phyloP scores from a whole-genome alignment of 2,888 invertebrate genomes.

The Leptura quadrifasciata region DNA sequence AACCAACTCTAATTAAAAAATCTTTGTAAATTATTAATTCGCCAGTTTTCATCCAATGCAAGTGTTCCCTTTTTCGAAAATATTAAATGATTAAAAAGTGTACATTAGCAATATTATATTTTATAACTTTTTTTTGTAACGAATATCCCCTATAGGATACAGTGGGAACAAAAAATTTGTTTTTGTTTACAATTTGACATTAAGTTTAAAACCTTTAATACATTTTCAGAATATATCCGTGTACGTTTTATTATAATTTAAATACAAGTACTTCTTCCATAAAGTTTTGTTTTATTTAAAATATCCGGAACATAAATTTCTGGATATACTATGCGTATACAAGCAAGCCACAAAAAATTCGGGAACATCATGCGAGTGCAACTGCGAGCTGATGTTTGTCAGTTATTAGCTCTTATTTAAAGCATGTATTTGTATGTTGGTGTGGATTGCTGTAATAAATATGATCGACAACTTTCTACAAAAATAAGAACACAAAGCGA shows the following conservation, averaged over 20 bases:
- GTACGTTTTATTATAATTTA: conserved; percentile 11
- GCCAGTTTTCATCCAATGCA: background rate
- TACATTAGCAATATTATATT: conserved; percentile 10
- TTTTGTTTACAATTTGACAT: conserved; percentile 14
- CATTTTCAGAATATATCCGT: conserved; percentile 23
- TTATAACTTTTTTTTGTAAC: background rate
- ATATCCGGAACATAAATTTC: background rate
- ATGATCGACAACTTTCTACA: too few species aligned
- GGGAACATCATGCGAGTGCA: too few species aligned
- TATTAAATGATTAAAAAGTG: conserved; percentile 11
- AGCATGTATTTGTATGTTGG: too few species aligned
- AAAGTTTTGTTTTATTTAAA: conserved; percentile 21
- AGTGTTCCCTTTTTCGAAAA: background rate
- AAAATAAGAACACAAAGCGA: too few species aligned
- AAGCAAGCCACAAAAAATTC: too few species aligned
- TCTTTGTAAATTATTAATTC: too few species aligned
- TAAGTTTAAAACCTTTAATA: conserved; percentile 23
- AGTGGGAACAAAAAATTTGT: conserved; percentile 4
- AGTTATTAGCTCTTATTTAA: too few species aligned
- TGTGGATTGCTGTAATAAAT: too few species aligned
- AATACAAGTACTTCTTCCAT: conserved; percentile 24
- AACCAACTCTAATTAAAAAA: too few species aligned
- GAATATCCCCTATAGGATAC: conserved; percentile 2
- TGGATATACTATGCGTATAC: background rate
- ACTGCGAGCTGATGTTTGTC: too few species aligned